phyloP scores from a whole-genome alignment of 2,113 vertebrate species.

The Sinocyclocheilus maitianheensis region DNA sequence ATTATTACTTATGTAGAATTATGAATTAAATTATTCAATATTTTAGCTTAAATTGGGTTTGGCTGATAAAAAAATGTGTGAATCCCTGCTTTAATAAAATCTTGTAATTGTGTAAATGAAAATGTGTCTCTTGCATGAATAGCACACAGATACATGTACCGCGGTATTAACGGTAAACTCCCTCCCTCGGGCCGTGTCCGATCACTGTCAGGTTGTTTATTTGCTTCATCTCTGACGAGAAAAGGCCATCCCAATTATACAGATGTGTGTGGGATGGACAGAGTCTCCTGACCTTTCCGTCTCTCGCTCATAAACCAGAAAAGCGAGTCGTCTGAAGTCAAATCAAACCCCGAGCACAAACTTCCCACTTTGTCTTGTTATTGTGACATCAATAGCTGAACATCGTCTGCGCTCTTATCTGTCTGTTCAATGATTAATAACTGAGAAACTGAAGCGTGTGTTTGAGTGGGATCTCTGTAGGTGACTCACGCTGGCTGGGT shows the following conservation, averaged over 20 bases:
- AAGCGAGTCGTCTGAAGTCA: neutral
- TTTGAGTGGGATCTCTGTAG: neutral
- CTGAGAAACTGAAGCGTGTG: neutral
- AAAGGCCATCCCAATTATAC: conserved; percentile 59
- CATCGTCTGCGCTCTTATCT: neutral
- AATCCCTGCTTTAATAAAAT: neutral
- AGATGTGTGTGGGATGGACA: conserved; percentile 47
- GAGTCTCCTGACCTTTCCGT: conserved; percentile 57
- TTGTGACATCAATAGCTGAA: neutral
- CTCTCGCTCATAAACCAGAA: neutral
- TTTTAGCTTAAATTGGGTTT: no score
- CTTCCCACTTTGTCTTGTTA: neutral
- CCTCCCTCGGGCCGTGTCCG: neutral
- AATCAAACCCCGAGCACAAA: neutral
- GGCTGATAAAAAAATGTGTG: neutral
- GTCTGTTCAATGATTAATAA: neutral
- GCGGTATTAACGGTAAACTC: neutral
- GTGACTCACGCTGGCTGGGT: conserved; percentile 84
- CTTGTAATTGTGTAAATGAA: neutral
- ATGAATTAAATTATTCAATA: no score
- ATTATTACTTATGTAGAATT: neutral
- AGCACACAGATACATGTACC: neutral
- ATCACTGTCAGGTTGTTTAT: conserved; percentile 53
- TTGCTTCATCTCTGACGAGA: conserved; percentile 47
- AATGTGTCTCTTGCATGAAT: neutral